Base-by-base conservation (phyloP, 2,888 invertebrate genomes). In the Leptinotarsa haldemani region DNA sequence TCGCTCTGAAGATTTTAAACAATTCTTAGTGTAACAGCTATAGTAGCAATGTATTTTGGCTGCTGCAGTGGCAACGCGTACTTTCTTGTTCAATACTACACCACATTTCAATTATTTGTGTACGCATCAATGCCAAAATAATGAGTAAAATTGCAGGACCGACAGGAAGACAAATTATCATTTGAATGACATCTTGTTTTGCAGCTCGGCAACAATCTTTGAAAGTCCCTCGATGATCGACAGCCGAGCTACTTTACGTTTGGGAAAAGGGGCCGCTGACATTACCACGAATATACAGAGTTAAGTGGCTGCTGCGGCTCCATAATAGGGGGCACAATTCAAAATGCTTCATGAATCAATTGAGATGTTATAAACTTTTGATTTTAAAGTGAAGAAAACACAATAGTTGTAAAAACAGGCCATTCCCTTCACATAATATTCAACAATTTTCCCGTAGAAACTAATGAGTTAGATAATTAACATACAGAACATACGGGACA, bases 111-210 rank as follows among this genome's bases (percentile, higher is more conserved):
- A 71, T 53, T 64, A 65, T 66, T 71, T 22, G 53, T 25, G 70
- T 74, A 74, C 70, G 74, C 70, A 67, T 63, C 74, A 70, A 58
- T 65, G 74, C 70, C 67, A 70, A 70, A 47, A 52, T 61, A 61
- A 67, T 63, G 46, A 50, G 53, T 58, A 64, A 81, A 82, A 84
- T 84, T 83, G 84, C 84, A 83, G 83, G 84, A 84, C 84, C 84
- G 84, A 84, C 83, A 82, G 84, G 84, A 83, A 83, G 84, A 84
- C 83, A 82, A 80, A 68, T 68, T 56, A 56, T 79, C 78, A 83
- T 84, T 84, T 84, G 81, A 83, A 83, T 84, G 83, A 83, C 83
- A 84, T 83, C 81, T 84, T 82, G 83, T 82, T 82, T 80, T 47
- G 77, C 76, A 82, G 78, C 79, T 83, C 82, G 81, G 81, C 78